A percentile compares a stretch with the other conserved stretches of the same genome.
Evolutionary conservation across 1,140 invertebrate genomes (phyloP).

Genomic region (Triops cancriformis): DNA sequence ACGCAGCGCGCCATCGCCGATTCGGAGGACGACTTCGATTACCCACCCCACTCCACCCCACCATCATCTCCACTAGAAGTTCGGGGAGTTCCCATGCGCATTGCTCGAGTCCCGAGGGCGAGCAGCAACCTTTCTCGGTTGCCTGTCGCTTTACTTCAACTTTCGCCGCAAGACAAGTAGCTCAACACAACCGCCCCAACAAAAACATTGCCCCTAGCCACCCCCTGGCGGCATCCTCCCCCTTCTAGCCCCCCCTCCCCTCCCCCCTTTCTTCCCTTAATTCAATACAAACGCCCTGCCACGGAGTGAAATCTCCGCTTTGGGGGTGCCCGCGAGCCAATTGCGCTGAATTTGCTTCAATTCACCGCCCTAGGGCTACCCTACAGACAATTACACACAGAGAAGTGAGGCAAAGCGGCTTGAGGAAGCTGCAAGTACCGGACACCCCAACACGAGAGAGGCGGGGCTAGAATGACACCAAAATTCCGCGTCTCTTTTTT

Average conservation of each 20-base stretch:
- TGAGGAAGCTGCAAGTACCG: no score
- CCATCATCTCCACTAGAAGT: not conserved
- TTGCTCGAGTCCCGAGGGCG: not conserved
- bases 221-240: not conserved
- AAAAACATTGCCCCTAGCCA: not conserved
- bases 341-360: not conserved
- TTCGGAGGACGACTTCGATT: not conserved
- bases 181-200: not conserved
- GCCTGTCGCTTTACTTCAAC: not conserved
- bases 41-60: not conserved
- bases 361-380: no score
- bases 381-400: no score
- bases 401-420: no score
- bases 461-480: not conserved
- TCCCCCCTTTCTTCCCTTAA: not conserved
- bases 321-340: not conserved
- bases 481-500: no score
- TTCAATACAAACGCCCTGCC: not conserved
- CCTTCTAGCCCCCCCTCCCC: not conserved
- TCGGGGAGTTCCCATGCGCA: not conserved
- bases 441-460: not conserved
- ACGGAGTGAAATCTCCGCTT: not conserved
- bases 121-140: not conserved
- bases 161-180: slow-evolving; percentile 10
- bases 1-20: not conserved